Conservation (phyloP, 2,888 invertebrate species). For the Drosophila ezoana region DNA sequence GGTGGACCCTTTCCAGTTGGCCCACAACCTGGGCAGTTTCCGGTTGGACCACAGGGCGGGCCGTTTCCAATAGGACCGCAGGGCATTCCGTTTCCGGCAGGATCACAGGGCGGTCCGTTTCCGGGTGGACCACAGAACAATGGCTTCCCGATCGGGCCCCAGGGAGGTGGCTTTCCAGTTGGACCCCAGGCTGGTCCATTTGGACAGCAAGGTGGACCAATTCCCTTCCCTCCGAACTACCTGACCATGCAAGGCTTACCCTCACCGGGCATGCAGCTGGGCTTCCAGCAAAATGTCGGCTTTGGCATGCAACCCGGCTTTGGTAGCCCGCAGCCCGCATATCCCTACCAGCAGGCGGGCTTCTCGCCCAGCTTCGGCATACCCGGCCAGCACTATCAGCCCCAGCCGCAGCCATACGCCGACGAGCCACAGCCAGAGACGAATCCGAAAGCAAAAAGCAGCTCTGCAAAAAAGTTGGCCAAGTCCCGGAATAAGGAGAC, state of each 20-base stretch:
- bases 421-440: conserved; percentile 44
- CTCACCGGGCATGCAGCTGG: conserved; percentile 27
- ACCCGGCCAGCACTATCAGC: conserved; percentile 49
- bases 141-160: conserved; percentile 23
- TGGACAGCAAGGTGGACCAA: conserved; percentile 10
- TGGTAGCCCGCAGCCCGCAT: conserved; percentile 29
- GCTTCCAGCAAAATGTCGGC: conserved; percentile 48
- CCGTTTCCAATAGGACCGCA: conserved; percentile 17
- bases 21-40: conserved; percentile 13
- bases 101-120: conserved; percentile 27
- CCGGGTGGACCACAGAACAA: conserved; percentile 9
- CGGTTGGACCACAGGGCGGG: conserved; percentile 20
- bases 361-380: conserved; percentile 64
- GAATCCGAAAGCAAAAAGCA: conserved; percentile 3
- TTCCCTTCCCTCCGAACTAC: conserved; percentile 47
- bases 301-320: conserved; percentile 50
- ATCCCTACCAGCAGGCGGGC: conserved; percentile 51
- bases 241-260: conserved; percentile 60
- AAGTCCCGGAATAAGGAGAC: conserved; percentile 52
- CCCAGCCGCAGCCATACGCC: conserved; percentile 30
- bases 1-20: conserved; percentile 2
- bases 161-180: conserved; percentile 9
- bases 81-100: conserved; percentile 6
- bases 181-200: conserved; percentile 32
- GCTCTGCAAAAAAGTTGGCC: conserved; percentile 16